Evolutionary conservation across 2,797 vertebrate genomes (phyloP).

Genomic region (Cercopithecus mitis): DNA sequence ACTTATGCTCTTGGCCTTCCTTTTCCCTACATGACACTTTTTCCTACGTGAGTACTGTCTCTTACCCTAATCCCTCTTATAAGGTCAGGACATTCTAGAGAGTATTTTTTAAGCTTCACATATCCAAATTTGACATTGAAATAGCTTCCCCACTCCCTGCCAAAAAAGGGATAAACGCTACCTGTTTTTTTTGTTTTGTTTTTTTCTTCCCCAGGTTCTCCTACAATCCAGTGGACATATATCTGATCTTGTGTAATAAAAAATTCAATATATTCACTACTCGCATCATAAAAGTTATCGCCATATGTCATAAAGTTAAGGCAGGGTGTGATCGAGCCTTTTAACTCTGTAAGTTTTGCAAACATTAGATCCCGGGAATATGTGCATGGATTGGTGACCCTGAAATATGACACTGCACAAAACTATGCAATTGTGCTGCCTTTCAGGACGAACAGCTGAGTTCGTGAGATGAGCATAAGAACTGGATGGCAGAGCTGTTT

Average conservation of each 20-base stretch:
- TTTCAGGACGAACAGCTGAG: neutral
- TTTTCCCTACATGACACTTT: neutral
- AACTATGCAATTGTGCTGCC: neutral
- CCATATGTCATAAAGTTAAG: conserved; percentile 52
- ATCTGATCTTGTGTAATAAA: conserved; percentile 13
- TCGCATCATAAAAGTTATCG: conserved; percentile 56
- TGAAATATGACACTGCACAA: neutral
- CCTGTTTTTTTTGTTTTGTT: neutral
- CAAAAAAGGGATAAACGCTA: neutral
- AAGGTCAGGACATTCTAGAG: neutral
- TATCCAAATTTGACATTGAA: conserved; percentile 18
- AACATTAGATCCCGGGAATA: neutral
- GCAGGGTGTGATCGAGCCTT: neutral
- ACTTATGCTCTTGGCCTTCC: neutral
- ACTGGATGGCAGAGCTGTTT: neutral
- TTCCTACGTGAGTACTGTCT: neutral
- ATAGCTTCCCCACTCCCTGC: neutral
- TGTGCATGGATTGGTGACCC: neutral
- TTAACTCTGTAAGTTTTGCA: conserved; percentile 36
- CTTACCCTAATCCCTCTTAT: neutral
- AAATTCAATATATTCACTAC: conserved; percentile 22
- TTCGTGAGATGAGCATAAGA: neutral
- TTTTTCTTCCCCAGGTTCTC: neutral
- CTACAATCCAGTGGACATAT: neutral
- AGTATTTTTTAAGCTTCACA: neutral